A percentile compares a stretch with the other conserved stretches of the same genome.
Conservation (phyloP, 2,797 vertebrate species). For the Sardinella longiceps region DNA sequence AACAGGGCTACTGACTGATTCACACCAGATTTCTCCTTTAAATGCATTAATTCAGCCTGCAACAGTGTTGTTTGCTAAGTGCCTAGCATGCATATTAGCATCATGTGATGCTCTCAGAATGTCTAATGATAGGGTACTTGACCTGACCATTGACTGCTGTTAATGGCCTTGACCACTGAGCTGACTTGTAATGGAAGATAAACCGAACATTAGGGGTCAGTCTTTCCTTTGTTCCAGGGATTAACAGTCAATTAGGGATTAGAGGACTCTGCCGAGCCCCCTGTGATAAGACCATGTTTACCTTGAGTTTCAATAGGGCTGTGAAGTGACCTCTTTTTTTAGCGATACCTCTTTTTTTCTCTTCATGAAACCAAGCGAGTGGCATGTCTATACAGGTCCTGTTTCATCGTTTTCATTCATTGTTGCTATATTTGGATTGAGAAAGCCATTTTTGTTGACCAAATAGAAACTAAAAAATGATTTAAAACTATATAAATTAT, state of each 20-base stretch:
- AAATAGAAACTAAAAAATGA: no score
- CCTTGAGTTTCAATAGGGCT: not conserved
- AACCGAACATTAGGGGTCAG: not conserved
- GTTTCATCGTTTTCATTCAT: not conserved
- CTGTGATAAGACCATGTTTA: not conserved
- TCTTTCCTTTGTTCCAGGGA: not conserved
- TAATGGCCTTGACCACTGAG: constrained; percentile 4
- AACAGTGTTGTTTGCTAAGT: not conserved
- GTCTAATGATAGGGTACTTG: not conserved
- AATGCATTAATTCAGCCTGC: not conserved
- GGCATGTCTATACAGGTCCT: not conserved
- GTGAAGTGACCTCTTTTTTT: not conserved
- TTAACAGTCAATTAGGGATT: constrained; percentile 17
- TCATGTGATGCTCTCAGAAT: not conserved
- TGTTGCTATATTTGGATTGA: no score
- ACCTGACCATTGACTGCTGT: not conserved
- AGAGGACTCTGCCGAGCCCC: not conserved
- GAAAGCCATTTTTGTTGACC: no score
- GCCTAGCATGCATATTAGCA: not conserved
- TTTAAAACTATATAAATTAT: no score
- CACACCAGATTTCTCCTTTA: no score
- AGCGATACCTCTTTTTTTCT: not conserved
- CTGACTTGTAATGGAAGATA: not conserved
- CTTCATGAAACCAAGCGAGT: not conserved
- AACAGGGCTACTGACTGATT: no score